These are phyloP conservation scores for Porphyrio hochstetteri DNA, from an alignment of 2,113 vertebrate genomes.

Conservation along the genomic window DNA sequence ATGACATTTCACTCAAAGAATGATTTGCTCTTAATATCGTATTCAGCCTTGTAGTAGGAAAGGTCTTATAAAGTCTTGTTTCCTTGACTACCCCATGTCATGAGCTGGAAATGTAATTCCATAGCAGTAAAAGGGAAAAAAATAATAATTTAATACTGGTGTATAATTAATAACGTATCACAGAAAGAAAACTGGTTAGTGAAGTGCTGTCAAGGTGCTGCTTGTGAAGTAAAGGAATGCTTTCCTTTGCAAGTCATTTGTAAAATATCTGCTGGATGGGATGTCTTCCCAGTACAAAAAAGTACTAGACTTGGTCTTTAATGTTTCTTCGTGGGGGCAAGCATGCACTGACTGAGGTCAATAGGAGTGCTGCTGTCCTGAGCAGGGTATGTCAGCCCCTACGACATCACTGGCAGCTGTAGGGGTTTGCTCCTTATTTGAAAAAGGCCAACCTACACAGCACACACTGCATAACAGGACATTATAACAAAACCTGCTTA, in stretches of 20 bases:
- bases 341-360: neutral
- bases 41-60: neutral
- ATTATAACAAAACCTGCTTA: neutral
- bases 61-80: constrained; percentile 36
- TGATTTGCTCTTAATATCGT: neutral
- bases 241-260: constrained; percentile 5
- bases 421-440: neutral
- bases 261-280: neutral
- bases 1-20: constrained; percentile 10
- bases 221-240: neutral
- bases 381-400: neutral
- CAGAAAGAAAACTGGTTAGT: neutral
- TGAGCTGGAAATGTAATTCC: constrained; percentile 2
- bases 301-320: neutral
- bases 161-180: neutral
- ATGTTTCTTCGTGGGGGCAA: neutral
- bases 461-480: neutral
- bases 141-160: neutral
- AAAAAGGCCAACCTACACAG: neutral
- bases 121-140: neutral
- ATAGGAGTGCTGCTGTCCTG: neutral
- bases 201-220: neutral
- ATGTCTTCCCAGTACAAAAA: neutral
- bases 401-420: neutral
- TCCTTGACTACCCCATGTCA: constrained; percentile 9